Evolutionary conservation across 2,888 invertebrate species (phyloP), one percentile per base, ranked within the genome.

Genomic region (Cheilosia vernalis): DNA sequence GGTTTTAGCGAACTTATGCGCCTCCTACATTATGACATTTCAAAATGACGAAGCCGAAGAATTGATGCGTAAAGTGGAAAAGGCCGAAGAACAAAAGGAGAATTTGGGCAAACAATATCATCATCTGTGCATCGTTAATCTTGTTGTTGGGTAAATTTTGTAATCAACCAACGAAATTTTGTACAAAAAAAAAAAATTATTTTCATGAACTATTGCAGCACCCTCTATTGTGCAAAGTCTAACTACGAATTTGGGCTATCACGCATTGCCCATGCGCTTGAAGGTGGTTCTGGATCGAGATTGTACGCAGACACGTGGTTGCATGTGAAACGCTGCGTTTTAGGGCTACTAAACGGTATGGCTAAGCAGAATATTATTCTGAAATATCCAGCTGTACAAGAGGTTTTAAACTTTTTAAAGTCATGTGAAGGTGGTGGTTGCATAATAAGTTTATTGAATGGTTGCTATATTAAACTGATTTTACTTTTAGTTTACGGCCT

Each of bases 191-290:
- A 15, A 7, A 17, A 6, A n/a, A 0, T 6, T n/a, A 44, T 17
- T 47, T 17, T 17, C 9, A n/a, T 7, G 6, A 3, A 17, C 9
- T 17, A 72, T 92, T 92, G 55, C 90, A 95, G 95, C 15, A 99
- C 99, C 0, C 93, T 99, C 44, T 99, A 99, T 91, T 99, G 99
- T 90, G 97, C 99, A 2, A 99, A 99, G 92, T 98, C 98, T 0
- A 99, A 99, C 92, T 99, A 98, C 89, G 99, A 99, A 92, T 99
- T 99, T 92, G 99, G 99, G 1, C 97, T 99, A 89, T 98, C 98
- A 0, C 94, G 99, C 84, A 97, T 99, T 0, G 98, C 99, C 90
- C 99, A 99, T 92, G 99, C 99, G 47, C 92, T 99, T 78, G 92
- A 92, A 74, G 91, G 92, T 21, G 92, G 92, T 2, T 91, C 92